Evolutionary conservation across 2,888 invertebrate species (phyloP), one percentile per base, ranked within the genome.

Genomic region (Axea sp.): DNA sequence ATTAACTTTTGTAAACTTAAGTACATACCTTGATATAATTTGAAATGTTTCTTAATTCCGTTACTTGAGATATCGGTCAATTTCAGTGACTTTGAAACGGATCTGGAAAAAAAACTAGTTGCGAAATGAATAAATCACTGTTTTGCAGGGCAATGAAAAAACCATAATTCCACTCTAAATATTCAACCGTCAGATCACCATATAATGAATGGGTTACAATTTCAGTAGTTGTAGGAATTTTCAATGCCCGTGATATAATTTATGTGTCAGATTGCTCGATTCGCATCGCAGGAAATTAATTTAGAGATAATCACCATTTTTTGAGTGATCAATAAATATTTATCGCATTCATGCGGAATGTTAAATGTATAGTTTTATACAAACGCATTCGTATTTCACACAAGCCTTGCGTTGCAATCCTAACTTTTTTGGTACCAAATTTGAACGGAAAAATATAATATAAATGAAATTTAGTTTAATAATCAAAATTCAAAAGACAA

Each of bases 261-360:
- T 41, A 57, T 41, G 31, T 17, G 31, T 14, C 57, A 41, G 31
- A 57, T 57, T 57, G 41, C 31, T 57, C 9, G 26, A 35, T 12
- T n/a, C 35, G 12, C 41, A 41, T 41, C 57, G 31, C 9, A 9
- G 14, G 22, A 41, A 57, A 41, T 57, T 41, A 41, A 57, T 57
- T 57, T 41, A 22, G 26, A 30, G 57, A 57, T 41, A 57, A 41
- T 41, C 22, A 19, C 31, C 15, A 22, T 57, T 57, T 41, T 22
- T 2, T 28, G 15, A 11, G 12, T 51, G 39, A 55, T 55, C 55
- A 39, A 55, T 55, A 53, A 15, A 14, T 15, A 11, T 19, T 47
- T 19, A 15, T 37, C 8, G 12, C 8, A n/a, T n/a, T n/a, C n/a
- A 9, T 7, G n/a, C 14, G n/a, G 33, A 49, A 4, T n/a, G n/a